Conservation (phyloP, 2,888 invertebrate genomes). For the Acleris literana region DNA sequence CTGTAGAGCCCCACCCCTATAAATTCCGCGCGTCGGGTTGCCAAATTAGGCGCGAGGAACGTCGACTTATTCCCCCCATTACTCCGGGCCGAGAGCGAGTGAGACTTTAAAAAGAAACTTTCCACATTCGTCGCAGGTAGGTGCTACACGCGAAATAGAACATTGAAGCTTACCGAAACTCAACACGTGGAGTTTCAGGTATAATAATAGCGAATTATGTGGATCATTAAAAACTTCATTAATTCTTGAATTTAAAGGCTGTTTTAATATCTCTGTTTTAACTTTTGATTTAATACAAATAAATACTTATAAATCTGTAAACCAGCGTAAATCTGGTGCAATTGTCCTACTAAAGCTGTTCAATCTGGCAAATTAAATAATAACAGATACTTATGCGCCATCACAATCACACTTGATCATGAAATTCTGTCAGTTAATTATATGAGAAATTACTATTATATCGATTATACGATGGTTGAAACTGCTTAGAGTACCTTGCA, state of each 20-base stretch:
- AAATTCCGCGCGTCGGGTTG: conserved; percentile 83
- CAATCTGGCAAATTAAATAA: neutral
- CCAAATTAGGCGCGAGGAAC: conserved; percentile 82
- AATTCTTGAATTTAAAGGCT: conserved; percentile 2
- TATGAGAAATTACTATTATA: conserved; percentile 71
- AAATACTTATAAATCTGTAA: too few relatives aligned
- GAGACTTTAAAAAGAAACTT: conserved; percentile 38
- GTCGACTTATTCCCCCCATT: conserved; percentile 53
- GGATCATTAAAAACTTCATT: conserved; percentile 11
- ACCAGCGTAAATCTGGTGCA: neutral
- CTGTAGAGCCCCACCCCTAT: conserved; percentile 74
- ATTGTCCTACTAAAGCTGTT: neutral
- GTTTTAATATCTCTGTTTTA: neutral
- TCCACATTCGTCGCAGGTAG: conserved; percentile 35
- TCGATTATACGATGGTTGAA: conserved; percentile 62
- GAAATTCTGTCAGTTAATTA: conserved; percentile 73
- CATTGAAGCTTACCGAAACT: conserved; percentile 26
- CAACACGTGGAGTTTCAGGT: conserved; percentile 21
- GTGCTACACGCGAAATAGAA: conserved; percentile 25
- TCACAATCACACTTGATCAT: conserved; percentile 64
- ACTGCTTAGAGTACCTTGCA: neutral
- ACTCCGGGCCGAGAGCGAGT: conserved; percentile 34
- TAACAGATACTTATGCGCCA: conserved; percentile 40
- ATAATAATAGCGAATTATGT: conserved; percentile 27
- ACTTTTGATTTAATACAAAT: neutral